A percentile compares a stretch with the other conserved stretches of the same genome.
Conservation (phyloP, 2,888 invertebrate species). For the Gerris lacustris region DNA sequence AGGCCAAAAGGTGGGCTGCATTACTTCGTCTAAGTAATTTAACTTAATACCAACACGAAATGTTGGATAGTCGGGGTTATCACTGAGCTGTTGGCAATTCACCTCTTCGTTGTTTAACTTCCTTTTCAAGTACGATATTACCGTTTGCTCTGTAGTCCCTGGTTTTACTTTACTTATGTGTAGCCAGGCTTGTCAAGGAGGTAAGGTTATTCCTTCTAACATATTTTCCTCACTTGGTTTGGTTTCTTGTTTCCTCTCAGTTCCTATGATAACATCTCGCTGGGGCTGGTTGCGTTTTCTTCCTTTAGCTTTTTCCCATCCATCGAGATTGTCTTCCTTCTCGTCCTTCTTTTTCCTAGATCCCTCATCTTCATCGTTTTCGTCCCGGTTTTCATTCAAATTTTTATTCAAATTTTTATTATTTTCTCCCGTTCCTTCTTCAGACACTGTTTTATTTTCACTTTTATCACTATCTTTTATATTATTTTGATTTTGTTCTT, state of each 20-base stretch:
- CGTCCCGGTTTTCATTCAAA: no score
- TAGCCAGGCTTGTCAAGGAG: background rate
- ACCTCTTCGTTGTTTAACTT: background rate
- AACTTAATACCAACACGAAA: background rate
- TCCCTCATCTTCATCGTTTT: no score
- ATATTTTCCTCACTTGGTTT: background rate
- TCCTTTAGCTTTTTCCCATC: no score
- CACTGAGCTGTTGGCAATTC: background rate
- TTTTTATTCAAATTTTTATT: no score
- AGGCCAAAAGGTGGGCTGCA: background rate
- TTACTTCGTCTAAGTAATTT: background rate
- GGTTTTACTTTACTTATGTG: background rate
- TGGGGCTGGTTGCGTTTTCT: constrained; percentile 14
- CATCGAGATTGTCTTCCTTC: no score
- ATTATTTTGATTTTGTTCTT: no score
- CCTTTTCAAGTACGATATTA: background rate
- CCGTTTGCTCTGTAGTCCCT: background rate
- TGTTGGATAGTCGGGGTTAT: background rate
- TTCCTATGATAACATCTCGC: constrained; percentile 11
- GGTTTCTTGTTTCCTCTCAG: background rate
- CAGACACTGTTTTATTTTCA: no score
- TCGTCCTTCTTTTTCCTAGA: no score
- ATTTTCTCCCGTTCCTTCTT: no score
- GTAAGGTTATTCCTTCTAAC: background rate
- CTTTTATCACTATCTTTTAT: no score